phyloP scores from a whole-genome alignment of 2,888 invertebrate genomes.

The Corbicula japonica region DNA sequence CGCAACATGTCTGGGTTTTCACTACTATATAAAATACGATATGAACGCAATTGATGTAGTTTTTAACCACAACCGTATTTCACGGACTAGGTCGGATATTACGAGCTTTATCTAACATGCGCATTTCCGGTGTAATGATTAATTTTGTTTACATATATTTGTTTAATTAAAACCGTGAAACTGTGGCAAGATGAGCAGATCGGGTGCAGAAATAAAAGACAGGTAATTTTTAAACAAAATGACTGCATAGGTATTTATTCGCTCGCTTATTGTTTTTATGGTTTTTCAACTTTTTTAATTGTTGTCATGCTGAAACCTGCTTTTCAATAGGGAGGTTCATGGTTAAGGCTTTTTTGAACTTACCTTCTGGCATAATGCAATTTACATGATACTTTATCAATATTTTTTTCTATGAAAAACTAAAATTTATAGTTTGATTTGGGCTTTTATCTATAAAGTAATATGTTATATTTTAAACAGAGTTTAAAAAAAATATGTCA shows the following conservation, averaged over 20 bases:
- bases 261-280: background rate
- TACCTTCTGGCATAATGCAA: no score
- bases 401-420: background rate
- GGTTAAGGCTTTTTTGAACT: background rate
- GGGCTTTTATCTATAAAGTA: background rate
- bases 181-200: slow-evolving; percentile 71
- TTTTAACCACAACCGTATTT: no score
- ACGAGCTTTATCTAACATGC: no score
- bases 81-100: no score
- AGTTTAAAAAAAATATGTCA: background rate
- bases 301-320: slow-evolving; percentile 17
- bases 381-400: no score
- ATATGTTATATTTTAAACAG: background rate
- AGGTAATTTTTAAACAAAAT: slow-evolving; percentile 51
- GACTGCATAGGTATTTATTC: background rate
- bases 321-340: background rate
- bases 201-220: slow-evolving; percentile 71
- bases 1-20: no score
- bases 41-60: no score
- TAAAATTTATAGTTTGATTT: background rate
- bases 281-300: background rate
- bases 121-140: no score
- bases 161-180: no score
- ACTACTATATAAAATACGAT: no score
- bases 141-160: no score